A percentile compares a stretch with the other conserved stretches of the same genome.
phyloP scores from a whole-genome alignment of 1,140 invertebrate species.

The Gryon sp. region DNA sequence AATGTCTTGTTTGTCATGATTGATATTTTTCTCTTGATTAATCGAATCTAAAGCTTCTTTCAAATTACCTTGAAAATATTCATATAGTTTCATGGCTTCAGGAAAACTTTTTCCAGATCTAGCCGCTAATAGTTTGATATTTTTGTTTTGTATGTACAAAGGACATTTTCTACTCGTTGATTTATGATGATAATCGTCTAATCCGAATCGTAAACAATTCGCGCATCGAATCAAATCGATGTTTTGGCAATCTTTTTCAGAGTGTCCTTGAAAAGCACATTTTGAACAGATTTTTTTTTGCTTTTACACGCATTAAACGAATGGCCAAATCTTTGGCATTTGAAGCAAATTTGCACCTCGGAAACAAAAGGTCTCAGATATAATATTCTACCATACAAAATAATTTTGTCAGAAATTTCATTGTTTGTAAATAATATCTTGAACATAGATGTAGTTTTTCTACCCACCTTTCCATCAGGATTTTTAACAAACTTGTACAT shows the following conservation, averaged over 20 bases:
- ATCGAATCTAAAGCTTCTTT: neutral
- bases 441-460: too few species aligned
- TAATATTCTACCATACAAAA: neutral
- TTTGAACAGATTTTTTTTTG: too few species aligned
- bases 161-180: constrained; percentile 3
- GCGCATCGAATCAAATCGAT: neutral
- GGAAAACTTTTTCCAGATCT: neutral
- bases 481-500: too few species aligned
- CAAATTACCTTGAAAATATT: neutral
- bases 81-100: neutral
- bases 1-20: too few species aligned
- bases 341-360: neutral
- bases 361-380: neutral
- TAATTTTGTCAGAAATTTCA: neutral
- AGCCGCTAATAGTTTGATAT: neutral
- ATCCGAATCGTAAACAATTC: constrained; percentile 1
- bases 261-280: too few species aligned
- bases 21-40: too few species aligned
- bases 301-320: too few species aligned
- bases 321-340: neutral
- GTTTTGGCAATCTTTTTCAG: too few species aligned
- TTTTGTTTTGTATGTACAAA: neutral
- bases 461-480: too few species aligned
- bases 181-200: neutral
- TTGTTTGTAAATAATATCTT: too few species aligned